These are phyloP conservation scores for Pseudorectes ferrugineus DNA, from an alignment of 2,113 vertebrate species.

Conservation along the genomic window DNA sequence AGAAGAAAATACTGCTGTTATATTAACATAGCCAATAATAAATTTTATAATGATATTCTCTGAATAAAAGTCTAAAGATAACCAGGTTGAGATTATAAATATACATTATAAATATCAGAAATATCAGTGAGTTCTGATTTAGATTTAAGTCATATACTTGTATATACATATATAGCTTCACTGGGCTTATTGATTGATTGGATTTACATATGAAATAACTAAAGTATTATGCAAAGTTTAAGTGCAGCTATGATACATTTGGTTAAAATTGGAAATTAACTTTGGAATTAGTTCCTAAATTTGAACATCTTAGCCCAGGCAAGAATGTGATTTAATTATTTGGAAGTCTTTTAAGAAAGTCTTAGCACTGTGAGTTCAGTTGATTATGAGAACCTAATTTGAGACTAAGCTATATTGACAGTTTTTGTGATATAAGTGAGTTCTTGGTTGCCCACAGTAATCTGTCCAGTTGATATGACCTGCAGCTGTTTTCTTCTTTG, in stretches of 20 bases:
- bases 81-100: background rate
- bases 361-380: background rate
- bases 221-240: conserved; percentile 1
- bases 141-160: background rate
- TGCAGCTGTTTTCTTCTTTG: background rate
- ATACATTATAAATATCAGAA: background rate
- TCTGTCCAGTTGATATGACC: background rate
- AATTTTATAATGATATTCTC: background rate
- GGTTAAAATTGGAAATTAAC: conserved; percentile 28
- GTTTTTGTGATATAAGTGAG: background rate
- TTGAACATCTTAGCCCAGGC: background rate
- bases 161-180: background rate
- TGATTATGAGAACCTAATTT: background rate
- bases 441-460: background rate
- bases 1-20: background rate
- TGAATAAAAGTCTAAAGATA: background rate
- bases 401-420: background rate
- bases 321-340: conserved; percentile 27
- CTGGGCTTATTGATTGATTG: background rate
- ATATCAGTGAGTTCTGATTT: background rate
- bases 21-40: background rate
- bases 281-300: conserved; percentile 22
- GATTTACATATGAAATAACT: conserved; percentile 3
- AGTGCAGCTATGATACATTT: background rate
- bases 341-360: background rate